Evolutionary conservation across 1,140 invertebrate species (phyloP), one percentile per base, ranked within the genome.

Genomic region (Rhopalosiphum padi): DNA sequence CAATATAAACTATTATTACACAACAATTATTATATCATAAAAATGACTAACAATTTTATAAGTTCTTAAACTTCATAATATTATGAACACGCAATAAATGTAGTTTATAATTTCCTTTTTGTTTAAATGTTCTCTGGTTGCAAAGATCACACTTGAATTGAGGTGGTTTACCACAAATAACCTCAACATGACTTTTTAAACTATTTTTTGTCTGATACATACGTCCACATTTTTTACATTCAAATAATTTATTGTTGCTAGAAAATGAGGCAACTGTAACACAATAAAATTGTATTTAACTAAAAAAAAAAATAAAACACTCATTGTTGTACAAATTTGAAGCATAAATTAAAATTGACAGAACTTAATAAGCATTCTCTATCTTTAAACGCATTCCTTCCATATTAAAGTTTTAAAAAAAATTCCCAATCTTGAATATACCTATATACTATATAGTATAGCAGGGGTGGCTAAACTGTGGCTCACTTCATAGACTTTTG

Each of bases 81-180:
- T 94, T 94, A 88, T 94, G 91, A 41, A 53, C 55, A 94, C 55
- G n/a, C 37, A 48, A 53, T 25, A 94, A 51, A 55, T 94, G 94
- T n/a, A 91, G 11, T 86, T 91, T 88, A 86, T 94, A 86, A 51
- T 90, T 94, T 35, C 90, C 90, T 35, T 93, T 94, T 25, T 86
- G 55, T 85, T 91, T 91, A 86, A 91, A 94, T 53, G 86, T 92
- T 77, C 93, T 93, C 0, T 93, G 85, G 7, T 48, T 22, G 90
- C 94, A 94, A 82, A 94, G 51, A 11, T 94, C 94, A 91, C 96
- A 96, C 35, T 95, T 95, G 94, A 96, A 96, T 43, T 96, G 95
- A 7, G 96, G 96, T 46, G 95, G 95, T 90, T 96, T 96, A n/a
- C 96, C 95, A 93, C 96, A 96, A 68, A 96, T 96, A 94, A 96